Conservation (phyloP, 2,113 vertebrate genomes). For the Ardeotis arabs region DNA sequence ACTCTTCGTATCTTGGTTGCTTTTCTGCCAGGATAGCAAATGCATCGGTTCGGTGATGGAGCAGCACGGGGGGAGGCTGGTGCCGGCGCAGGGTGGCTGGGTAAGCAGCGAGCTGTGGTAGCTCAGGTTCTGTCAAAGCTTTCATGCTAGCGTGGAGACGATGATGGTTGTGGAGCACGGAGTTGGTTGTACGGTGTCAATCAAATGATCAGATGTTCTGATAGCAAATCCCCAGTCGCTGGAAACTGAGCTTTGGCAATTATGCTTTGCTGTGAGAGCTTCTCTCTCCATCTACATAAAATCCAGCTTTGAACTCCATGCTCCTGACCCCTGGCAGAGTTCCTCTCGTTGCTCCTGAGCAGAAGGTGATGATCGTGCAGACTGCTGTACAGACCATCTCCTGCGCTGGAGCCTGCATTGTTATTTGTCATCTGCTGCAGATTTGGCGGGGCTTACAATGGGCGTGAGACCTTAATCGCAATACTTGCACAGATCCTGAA, state of each 20-base stretch:
- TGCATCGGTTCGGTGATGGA: neutral
- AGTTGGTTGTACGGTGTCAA: rapidly evolving
- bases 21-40: neutral
- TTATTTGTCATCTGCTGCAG: neutral
- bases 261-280: neutral
- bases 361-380: neutral
- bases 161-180: neutral
- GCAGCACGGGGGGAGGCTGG: neutral
- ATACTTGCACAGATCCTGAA: slow-evolving; percentile 11
- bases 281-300: neutral
- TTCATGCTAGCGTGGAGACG: neutral
- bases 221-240: neutral
- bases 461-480: neutral
- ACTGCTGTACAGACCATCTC: neutral
- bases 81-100: neutral
- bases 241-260: neutral
- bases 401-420: rapidly evolving
- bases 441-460: neutral
- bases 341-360: neutral
- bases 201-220: neutral
- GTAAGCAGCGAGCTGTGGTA: neutral
- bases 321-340: neutral
- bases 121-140: neutral
- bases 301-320: neutral
- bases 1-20: neutral